Evolutionary conservation across 2,888 invertebrate species (phyloP), one percentile per base, ranked within the genome.

Genomic region (Bursaphelenchus okinawaensis): DNA sequence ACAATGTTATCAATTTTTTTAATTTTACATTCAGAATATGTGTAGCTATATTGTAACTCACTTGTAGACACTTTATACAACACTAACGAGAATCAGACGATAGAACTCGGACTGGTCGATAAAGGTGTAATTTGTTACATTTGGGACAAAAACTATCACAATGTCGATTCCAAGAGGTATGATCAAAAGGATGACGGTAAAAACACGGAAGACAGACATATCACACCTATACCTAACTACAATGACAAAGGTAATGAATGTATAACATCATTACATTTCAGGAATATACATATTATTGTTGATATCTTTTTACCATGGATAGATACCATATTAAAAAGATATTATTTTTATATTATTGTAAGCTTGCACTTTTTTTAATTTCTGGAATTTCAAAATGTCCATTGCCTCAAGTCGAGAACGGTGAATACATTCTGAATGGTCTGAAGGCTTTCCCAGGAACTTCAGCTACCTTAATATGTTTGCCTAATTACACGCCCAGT

Each of bases 51-150:
- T n/a, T n/a, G n/a, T n/a, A n/a, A n/a, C n/a, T 40, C 9, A 40
- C 9, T 40, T 40, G 12, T n/a, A 65, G 65, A 65, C 31, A 65
- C 65, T 7, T 12, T 63, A 7, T 59, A 51, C 52, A 63, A 57
- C 20, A 62, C 65, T 6, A 51, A 54, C 60, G 19, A 12, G 7
- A 54, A 51, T 22, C 29, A 60, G 16, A n/a, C 26, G 16, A 55
- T 54, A n/a, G 62, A 62, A 7, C 20, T 58, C 6, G 52, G 31
- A 4, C 31, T 68, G 22, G 20, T 24, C 19, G 29, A 59, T 7
- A 65, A 68, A 52, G 68, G 68, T 4, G 50, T 68, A 7, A 51
- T 68, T 12, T 68, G 68, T 26, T 68, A 68, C 55, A 68, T 68
- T 24, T 68, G 68, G 68, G 52, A 67, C 4, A 12, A 24, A n/a